These are phyloP conservation scores for Aphidius colemani DNA, from an alignment of 2,888 invertebrate genomes.

Conservation along the genomic window DNA sequence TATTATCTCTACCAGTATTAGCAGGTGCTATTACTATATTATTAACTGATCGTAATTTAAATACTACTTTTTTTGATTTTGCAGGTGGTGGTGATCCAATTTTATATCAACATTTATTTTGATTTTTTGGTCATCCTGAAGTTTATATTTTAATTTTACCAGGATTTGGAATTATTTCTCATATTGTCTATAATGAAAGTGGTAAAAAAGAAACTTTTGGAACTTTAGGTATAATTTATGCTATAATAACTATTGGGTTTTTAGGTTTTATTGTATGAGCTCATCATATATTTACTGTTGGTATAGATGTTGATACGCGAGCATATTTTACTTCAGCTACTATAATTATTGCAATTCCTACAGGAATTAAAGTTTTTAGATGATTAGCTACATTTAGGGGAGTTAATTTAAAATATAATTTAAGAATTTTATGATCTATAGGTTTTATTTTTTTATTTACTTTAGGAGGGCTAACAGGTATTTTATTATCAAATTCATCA, in stretches of 20 bases:
- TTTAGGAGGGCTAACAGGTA: conserved; percentile 73
- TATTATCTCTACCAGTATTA: conserved; percentile 75
- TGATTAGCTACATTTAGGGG: conserved; percentile 72
- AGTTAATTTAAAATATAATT: conserved; percentile 65
- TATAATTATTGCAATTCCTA: conserved; percentile 85
- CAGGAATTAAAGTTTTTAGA: conserved; percentile 83
- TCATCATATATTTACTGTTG: conserved; percentile 85
- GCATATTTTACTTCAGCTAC: conserved; percentile 85
- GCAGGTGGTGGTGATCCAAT: conserved; percentile 81
- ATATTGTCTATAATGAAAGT: conserved; percentile 76
- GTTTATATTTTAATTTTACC: conserved; percentile 86
- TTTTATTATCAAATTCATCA: conserved; percentile 74
- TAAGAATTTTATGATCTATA: conserved; percentile 69
- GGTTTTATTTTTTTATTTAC: conserved; percentile 82
- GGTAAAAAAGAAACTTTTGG: conserved; percentile 78
- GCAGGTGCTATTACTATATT: conserved; percentile 82
- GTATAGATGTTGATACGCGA: conserved; percentile 82
- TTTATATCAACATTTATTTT: conserved; percentile 82
- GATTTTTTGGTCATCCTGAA: conserved; percentile 88
- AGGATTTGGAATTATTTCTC: conserved; percentile 81
- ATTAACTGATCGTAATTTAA: conserved; percentile 78
- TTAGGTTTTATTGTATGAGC: conserved; percentile 85
- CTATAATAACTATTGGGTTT: conserved; percentile 81
- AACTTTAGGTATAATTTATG: conserved; percentile 77
- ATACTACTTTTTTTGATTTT: conserved; percentile 82